Conservation (phyloP, 2,888 invertebrate species). For the Brachylomia viminalis region DNA sequence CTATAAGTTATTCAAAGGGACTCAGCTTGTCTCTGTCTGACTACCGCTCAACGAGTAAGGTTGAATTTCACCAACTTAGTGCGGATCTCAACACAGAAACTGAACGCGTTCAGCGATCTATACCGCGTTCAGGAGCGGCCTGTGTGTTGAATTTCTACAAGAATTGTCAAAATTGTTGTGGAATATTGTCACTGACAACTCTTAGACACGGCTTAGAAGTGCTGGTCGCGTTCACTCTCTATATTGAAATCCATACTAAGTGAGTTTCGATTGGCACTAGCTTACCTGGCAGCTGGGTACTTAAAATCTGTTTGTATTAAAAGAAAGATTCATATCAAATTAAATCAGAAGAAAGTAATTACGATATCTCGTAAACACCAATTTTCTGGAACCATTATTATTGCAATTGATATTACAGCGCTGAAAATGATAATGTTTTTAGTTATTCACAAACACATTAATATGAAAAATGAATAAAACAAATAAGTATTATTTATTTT, state of each 20-base stretch:
- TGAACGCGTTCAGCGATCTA: too few relatives aligned
- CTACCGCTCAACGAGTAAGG: neutral
- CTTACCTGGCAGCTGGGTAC: too few relatives aligned
- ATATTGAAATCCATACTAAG: neutral
- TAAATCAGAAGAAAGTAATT: neutral
- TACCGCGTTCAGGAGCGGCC: neutral
- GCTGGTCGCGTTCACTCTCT: neutral
- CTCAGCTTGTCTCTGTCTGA: neutral
- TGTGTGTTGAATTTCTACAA: too few relatives aligned
- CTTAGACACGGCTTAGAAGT: neutral
- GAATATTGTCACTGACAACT: neutral
- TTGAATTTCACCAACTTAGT: neutral
- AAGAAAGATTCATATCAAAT: neutral
- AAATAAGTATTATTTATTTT: constrained; percentile 10
- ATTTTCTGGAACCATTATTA: neutral
- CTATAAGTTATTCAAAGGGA: neutral
- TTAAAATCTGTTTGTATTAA: neutral
- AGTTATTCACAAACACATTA: neutral
- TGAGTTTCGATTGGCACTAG: neutral
- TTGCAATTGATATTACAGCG: neutral
- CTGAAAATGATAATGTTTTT: neutral
- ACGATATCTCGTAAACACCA: neutral
- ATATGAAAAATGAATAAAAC: constrained; percentile 21
- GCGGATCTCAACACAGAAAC: too few relatives aligned
- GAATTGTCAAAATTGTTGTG: neutral